These are phyloP conservation scores for Calidris pygmaea DNA, from an alignment of 2,113 vertebrate species.

Conservation along the genomic window DNA sequence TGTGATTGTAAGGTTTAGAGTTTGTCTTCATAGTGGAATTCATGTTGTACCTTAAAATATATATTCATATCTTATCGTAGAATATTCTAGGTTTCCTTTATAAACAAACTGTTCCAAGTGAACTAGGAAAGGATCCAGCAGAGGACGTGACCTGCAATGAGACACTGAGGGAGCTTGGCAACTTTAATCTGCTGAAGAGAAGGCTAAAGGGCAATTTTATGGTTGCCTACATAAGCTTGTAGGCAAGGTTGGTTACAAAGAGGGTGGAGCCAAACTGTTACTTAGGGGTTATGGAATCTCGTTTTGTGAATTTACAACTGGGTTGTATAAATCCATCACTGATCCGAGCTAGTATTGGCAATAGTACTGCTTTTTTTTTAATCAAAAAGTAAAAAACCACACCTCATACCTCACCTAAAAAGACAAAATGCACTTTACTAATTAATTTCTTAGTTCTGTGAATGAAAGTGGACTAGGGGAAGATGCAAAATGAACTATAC, in stretches of 20 bases:
- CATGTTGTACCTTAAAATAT: neutral
- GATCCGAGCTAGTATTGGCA: neutral
- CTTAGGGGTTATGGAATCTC: neutral
- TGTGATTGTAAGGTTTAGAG: neutral
- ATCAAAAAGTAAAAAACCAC: neutral
- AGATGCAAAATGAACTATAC: neutral
- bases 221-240: neutral
- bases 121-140: neutral
- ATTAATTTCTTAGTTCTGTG: neutral
- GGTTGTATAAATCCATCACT: neutral
- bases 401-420: neutral
- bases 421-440: neutral
- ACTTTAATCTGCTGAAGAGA: neutral
- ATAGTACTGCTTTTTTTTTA: neutral
- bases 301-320: neutral
- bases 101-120: neutral
- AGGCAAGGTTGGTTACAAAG: neutral
- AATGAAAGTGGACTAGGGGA: neutral
- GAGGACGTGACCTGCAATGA: rapidly evolving
- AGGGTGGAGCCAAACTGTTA: neutral
- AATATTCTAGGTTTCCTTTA: neutral
- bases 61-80: neutral
- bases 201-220: neutral
- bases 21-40: neutral
- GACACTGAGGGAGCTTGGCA: neutral